Base-by-base conservation (phyloP, 2,113 vertebrate genomes). In the Rhinoptilus africanus region DNA sequence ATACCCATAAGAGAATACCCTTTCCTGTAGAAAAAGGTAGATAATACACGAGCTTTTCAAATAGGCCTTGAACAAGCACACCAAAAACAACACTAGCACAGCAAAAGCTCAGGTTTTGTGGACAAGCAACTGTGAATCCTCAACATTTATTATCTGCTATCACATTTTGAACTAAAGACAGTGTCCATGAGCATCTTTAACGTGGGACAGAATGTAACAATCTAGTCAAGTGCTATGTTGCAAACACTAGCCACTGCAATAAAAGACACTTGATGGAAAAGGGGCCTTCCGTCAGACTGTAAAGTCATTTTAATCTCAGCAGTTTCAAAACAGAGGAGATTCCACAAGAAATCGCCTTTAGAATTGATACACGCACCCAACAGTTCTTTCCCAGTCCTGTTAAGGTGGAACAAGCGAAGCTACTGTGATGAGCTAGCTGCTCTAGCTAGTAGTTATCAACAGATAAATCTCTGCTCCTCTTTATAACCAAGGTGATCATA, bases 101-200 rank as follows among this genome's bases (percentile, higher is more conserved):
- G 47, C n/a, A 83, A 79, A 83, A 34, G 8, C 8, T 67, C 53
- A 79, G 4, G 41, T 35, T 59, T 85, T 63, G 72, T 71, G 57
- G 28, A 91, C 32, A 85, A 75, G 2, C 27, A 43, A 16, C 30
- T 12, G 37, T 43, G 51, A 88, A 20, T n/a, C 51, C n/a, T 83
- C 62, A 77, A 74, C 24, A 79, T 21, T 35, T 74, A 41, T 3
- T 57, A 56, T 56, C 43, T 50, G 32, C 48, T 50, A n/a, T 11
- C 59, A 56, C 2, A 8, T 24, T 41, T 14, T 17, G 14, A 92
- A 76, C n/a, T 59, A 30, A 78, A 67, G 76, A 37, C 28, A 50
- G 50, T 3, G 8, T 63, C 51, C 57, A 6, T 0, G 0, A 83
- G n/a, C 28, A 63, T 34, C 41, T 59, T 68, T 22, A n/a, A 4